These are phyloP conservation scores for Crotalus horridus DNA, from an alignment of 2,113 vertebrate genomes.

Conservation along the genomic window DNA sequence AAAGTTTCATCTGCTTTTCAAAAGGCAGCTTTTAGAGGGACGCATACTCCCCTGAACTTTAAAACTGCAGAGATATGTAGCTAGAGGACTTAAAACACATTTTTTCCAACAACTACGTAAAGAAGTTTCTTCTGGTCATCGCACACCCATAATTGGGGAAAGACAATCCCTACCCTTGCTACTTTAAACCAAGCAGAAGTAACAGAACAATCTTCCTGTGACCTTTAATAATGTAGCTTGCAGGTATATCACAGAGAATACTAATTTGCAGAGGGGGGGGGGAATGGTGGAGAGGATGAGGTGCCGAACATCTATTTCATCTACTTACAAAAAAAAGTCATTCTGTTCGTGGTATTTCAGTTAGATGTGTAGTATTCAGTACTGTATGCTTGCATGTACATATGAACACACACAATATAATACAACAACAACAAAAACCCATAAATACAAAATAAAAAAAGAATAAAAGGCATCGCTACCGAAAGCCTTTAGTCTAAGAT, in stretches of 20 bases:
- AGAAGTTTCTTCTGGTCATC: conserved; percentile 16
- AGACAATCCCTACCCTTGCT: not conserved
- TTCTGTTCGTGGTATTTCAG: not conserved
- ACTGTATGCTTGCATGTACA: not conserved
- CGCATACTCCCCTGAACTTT: not conserved
- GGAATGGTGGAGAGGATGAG: not conserved
- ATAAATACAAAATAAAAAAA: not conserved
- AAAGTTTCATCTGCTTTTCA: not conserved
- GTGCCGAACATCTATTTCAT: not conserved
- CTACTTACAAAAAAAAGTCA: conserved; percentile 26
- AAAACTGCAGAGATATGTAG: rapidly evolving
- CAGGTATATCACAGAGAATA: conserved; percentile 36
- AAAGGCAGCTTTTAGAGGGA: not conserved
- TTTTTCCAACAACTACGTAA: not conserved
- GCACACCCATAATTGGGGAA: not conserved
- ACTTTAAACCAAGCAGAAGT: conserved; percentile 42
- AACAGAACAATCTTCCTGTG: conserved; percentile 28
- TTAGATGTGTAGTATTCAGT: not conserved
- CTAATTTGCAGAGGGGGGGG: not conserved
- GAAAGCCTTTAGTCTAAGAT: not conserved
- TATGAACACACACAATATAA: not conserved
- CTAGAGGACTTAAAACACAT: not conserved
- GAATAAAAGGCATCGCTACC: not conserved
- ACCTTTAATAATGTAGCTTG: conserved; percentile 23
- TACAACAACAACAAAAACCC: not conserved